phyloP scores from a whole-genome alignment of 53 echinoderm and acorn worm genomes.

The Holothuria leucospilota region DNA sequence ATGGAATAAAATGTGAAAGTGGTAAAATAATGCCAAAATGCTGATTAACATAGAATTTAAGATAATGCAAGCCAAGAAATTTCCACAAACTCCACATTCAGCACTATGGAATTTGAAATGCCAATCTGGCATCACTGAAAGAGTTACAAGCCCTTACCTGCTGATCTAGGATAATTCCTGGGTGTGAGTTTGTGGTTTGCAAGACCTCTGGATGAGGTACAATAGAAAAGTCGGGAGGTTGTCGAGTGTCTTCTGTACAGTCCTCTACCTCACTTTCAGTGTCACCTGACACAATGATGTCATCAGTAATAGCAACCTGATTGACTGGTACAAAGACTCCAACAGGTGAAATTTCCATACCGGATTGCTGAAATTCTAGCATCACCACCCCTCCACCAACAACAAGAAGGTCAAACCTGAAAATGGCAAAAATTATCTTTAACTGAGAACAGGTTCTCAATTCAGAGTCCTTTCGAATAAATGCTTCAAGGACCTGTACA shows the following conservation, averaged over 20 bases:
- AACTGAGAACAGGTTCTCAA: no score
- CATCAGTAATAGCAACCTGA: conserved; percentile 73
- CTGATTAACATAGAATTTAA: no score
- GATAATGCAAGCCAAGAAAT: no score
- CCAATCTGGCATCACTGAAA: no score
- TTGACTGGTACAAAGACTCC: conserved; percentile 76
- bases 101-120: no score
- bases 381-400: conserved; percentile 79
- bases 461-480: no score
- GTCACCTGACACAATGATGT: conserved; percentile 60
- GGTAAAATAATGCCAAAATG: no score
- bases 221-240: conserved; percentile 66
- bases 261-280: conserved; percentile 8
- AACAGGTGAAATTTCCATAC: conserved; percentile 63
- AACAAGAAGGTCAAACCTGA: conserved; percentile 92
- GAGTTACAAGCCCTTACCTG: conserved; percentile 59
- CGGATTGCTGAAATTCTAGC: conserved; percentile 80
- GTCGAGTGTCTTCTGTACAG: conserved; percentile 70
- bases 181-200: conserved; percentile 24
- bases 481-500: no score
- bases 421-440: no score
- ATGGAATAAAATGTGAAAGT: no score
- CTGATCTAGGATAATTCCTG: conserved; percentile 79
- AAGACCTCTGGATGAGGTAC: conserved; percentile 40
- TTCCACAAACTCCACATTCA: no score